phyloP scores from a whole-genome alignment of 2,888 invertebrate species.

The Amblyteles armatorius region DNA sequence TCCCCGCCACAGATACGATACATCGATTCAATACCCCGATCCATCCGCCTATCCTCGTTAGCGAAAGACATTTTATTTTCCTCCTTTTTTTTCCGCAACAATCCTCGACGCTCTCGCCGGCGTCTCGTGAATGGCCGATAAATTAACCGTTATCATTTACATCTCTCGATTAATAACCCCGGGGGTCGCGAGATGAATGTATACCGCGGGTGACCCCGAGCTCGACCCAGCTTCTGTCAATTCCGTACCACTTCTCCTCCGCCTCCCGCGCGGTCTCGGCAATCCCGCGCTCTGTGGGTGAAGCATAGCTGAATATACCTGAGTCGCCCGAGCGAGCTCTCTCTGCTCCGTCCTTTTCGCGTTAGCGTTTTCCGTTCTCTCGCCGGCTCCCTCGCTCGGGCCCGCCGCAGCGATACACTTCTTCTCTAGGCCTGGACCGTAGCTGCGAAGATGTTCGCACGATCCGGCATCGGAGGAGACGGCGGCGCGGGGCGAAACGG shows the following conservation, averaged over 20 bases:
- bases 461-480: conserved; percentile 55
- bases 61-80: conserved; percentile 4
- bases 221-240: conserved; percentile 70
- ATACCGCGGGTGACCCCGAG: conserved; percentile 64
- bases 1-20: neutral
- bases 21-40: neutral
- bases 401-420: conserved; percentile 51
- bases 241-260: conserved; percentile 63
- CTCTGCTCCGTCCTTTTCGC: conserved; percentile 15
- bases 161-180: conserved; percentile 69
- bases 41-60: conserved; percentile 53
- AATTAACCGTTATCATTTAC: conserved; percentile 69
- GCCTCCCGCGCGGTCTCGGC: conserved; percentile 33
- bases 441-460: conserved; percentile 67
- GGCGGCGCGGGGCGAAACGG: conserved; percentile 32
- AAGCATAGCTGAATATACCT: conserved; percentile 1
- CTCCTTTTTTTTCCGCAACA: conserved; percentile 1
- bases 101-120: neutral
- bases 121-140: conserved; percentile 65
- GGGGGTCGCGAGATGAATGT: conserved; percentile 66
- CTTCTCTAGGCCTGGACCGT: conserved; percentile 47
- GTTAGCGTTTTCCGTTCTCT: conserved; percentile 21
- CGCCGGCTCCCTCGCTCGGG: conserved; percentile 41
- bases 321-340: conserved; percentile 35
- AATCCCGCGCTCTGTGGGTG: neutral